These are phyloP conservation scores for Picathartes gymnocephalus DNA, from an alignment of 2,113 vertebrate genomes.

Conservation along the genomic window DNA sequence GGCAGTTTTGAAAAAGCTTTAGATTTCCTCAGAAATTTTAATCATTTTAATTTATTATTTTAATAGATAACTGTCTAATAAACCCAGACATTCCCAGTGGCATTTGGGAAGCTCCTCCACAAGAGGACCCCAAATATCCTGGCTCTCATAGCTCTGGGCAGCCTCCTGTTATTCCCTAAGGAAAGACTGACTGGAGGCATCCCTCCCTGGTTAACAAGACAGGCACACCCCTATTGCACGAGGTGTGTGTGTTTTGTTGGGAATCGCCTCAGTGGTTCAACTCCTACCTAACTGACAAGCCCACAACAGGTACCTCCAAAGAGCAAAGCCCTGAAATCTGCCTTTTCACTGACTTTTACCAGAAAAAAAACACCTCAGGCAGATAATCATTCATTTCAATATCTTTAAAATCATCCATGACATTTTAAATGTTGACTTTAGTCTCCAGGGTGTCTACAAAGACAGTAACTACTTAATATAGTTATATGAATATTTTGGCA, in stretches of 20 bases:
- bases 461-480: not conserved
- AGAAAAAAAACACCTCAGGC: not conserved
- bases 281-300: not conserved
- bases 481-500: not conserved
- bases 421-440: not conserved
- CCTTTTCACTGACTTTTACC: not conserved
- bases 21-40: not conserved
- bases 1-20: not conserved
- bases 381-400: not conserved
- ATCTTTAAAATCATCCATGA: not conserved
- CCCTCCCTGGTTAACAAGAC: not conserved
- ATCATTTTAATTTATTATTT: not conserved
- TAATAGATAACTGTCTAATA: not conserved
- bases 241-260: rapidly evolving
- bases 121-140: not conserved
- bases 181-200: not conserved
- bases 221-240: not conserved
- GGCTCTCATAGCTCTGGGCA: not conserved
- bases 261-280: not conserved
- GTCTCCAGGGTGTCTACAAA: not conserved
- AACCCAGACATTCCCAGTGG: not conserved
- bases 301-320: not conserved
- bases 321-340: not conserved
- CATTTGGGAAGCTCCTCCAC: not conserved
- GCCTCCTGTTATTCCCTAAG: not conserved